Conservation (phyloP, 2,113 vertebrate genomes). For the Periophthalmus modestus region DNA sequence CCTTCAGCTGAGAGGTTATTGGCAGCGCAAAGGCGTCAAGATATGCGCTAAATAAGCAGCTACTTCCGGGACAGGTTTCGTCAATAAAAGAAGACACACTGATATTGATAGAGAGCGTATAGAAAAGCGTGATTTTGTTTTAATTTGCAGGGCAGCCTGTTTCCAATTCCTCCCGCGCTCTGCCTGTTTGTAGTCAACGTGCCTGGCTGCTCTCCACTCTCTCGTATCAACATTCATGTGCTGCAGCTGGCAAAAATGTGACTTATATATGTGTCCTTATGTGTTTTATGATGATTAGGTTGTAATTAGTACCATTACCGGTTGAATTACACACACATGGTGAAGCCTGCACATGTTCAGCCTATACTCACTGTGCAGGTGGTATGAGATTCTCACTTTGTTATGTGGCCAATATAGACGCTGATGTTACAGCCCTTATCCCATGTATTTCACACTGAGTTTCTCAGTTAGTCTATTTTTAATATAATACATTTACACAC, state of each 20-base stretch:
- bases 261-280: background rate
- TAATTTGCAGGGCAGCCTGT: conserved; percentile 22
- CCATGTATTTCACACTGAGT: no score
- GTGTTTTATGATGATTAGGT: no score
- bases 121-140: background rate
- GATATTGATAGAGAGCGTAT: accelerated
- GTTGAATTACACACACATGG: no score
- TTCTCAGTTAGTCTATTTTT: no score
- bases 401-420: no score
- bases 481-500: no score
- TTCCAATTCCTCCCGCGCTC: background rate
- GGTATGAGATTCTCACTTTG: no score
- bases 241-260: background rate
- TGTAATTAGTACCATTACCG: no score
- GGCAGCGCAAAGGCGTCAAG: conserved; percentile 35
- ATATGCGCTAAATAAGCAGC: accelerated
- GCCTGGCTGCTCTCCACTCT: background rate
- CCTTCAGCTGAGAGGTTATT: conserved; percentile 65
- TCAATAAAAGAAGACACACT: background rate
- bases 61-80: background rate
- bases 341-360: no score
- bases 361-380: no score
- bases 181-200: background rate
- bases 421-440: no score
- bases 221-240: background rate